Conservation (phyloP, 2,888 invertebrate species). For the Zeuzera pyrina region DNA sequence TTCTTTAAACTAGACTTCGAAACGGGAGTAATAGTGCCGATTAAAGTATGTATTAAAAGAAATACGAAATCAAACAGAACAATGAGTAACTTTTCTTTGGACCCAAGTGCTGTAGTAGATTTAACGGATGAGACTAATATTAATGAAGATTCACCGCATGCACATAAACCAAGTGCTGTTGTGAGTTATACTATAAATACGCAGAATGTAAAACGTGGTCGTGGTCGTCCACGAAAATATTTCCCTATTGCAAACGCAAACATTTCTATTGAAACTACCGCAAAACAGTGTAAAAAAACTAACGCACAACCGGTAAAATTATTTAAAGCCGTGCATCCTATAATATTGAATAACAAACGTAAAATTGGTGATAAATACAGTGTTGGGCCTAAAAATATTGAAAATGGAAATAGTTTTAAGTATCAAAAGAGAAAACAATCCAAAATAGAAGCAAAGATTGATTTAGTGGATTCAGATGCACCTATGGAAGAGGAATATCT, state of each 20-base stretch:
- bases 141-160: no score
- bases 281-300: no score
- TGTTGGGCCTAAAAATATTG: no score
- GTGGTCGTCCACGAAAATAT: neutral
- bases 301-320: constrained; percentile 26
- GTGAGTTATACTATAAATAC: constrained; percentile 50
- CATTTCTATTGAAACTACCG: no score
- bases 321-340: constrained; percentile 20
- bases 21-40: constrained; percentile 33
- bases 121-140: no score
- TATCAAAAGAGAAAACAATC: constrained; percentile 4
- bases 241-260: constrained; percentile 3
- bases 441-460: constrained; percentile 19
- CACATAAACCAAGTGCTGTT: constrained; percentile 13
- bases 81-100: no score
- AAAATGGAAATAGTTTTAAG: no score
- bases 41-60: constrained; percentile 49
- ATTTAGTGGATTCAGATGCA: constrained; percentile 25
- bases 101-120: no score
- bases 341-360: constrained; percentile 4
- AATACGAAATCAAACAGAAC: no score
- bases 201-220: constrained; percentile 11
- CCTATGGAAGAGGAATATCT: constrained; percentile 26
- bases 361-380: no score
- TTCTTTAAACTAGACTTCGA: constrained; percentile 50